A percentile compares a stretch with the other conserved stretches of the same genome.
Evolutionary conservation across 2,113 vertebrate genomes (phyloP).

Genomic region (Protomyctophum bolini): DNA sequence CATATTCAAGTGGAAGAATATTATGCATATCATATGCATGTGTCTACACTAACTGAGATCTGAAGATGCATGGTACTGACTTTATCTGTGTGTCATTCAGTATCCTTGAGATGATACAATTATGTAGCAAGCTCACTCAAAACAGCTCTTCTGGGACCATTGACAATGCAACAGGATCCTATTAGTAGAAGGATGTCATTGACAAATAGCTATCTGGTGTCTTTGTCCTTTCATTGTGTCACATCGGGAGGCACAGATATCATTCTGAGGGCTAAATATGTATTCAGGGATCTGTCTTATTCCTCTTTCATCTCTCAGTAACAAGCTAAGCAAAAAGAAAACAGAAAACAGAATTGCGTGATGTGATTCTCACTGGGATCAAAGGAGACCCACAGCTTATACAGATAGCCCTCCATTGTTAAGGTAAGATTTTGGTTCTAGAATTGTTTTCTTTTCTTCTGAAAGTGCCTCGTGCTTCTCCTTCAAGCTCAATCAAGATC

Average conservation of each 20-base stretch:
- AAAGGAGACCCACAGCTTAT: conserved; percentile 22
- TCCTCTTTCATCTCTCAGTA: conserved; percentile 33
- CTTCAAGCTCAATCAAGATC: background rate
- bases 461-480: no score
- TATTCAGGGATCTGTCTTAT: conserved; percentile 28
- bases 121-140: conserved; percentile 8
- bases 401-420: conserved; percentile 26
- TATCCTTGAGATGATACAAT: background rate
- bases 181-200: conserved; percentile 49
- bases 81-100: conserved; percentile 2
- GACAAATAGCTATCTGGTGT: conserved; percentile 50
- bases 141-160: conserved; percentile 18
- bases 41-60: conserved; percentile 22
- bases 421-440: background rate
- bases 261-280: conserved; percentile 41
- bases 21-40: conserved; percentile 13
- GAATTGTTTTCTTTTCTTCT: background rate
- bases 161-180: conserved; percentile 47
- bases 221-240: conserved; percentile 29
- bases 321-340: conserved; percentile 30
- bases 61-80: no score
- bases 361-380: conserved; percentile 22
- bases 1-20: conserved; percentile 21
- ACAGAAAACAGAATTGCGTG: conserved; percentile 9
- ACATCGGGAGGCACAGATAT: conserved; percentile 21